These are phyloP conservation scores for Lasius platythorax DNA, from an alignment of 2,888 invertebrate genomes.

Conservation along the genomic window DNA sequence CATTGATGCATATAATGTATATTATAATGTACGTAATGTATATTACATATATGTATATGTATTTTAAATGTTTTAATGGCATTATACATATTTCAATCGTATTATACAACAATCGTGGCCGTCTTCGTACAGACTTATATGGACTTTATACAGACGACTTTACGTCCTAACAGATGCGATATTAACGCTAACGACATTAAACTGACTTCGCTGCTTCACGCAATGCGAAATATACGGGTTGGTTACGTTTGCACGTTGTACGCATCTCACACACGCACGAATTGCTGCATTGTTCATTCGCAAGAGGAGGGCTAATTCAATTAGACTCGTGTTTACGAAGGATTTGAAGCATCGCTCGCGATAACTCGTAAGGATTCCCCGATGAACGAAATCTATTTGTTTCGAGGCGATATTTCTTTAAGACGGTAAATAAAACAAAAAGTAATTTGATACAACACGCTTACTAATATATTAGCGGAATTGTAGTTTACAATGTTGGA, in stretches of 20 bases:
- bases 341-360: neutral
- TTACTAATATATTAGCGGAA: no score
- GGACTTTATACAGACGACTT: neutral
- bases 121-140: neutral
- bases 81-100: neutral
- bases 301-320: slow-evolving; percentile 64
- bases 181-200: neutral
- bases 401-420: neutral
- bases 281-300: neutral
- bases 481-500: no score
- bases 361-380: slow-evolving; percentile 2
- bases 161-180: neutral
- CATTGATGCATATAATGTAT: neutral
- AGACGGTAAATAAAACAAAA: neutral
- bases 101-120: neutral
- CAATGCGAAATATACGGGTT: neutral
- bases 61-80: neutral
- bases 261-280: neutral
- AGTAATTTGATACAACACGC: neutral
- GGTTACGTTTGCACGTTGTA: neutral
- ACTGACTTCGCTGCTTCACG: neutral
- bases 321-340: slow-evolving; percentile 67
- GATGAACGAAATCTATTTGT: neutral
- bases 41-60: neutral
- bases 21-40: neutral